Percentiles rank a stretch among this genome's conserved stretches.
Conservation (phyloP, 2,113 vertebrate species). For the Callionymus lyra region DNA sequence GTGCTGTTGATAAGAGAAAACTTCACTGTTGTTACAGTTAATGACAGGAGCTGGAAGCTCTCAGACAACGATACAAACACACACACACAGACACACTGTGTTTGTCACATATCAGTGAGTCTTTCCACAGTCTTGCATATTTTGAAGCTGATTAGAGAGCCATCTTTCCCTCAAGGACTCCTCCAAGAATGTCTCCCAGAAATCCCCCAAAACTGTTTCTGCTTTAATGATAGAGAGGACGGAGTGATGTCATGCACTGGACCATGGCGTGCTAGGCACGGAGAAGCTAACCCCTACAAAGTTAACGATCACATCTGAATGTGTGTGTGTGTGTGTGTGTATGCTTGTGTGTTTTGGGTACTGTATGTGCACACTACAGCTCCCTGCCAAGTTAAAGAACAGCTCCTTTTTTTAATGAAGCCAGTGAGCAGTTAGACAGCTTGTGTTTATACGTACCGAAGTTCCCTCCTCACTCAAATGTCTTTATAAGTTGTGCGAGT, state of each 20-base stretch:
- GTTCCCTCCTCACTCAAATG: slow-evolving; percentile 25
- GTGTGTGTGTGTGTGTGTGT: slow-evolving; percentile 24
- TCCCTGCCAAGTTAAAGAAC: slow-evolving; percentile 47
- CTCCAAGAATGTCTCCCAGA: slow-evolving; percentile 54
- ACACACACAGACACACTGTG: slow-evolving; percentile 1
- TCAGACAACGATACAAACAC: slow-evolving; percentile 35
- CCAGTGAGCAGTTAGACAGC: slow-evolving; percentile 46
- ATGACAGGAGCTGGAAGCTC: slow-evolving; percentile 42
- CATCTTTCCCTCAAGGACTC: slow-evolving; percentile 53
- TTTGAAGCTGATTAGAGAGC: slow-evolving; percentile 52
- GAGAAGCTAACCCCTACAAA: slow-evolving; percentile 42
- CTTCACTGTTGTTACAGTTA: slow-evolving; percentile 31
- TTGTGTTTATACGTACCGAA: slow-evolving; percentile 47
- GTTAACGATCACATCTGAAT: slow-evolving; percentile 33
- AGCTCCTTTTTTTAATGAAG: slow-evolving; percentile 50
- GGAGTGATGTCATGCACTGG: slow-evolving; percentile 56
- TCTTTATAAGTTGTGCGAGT: too few species aligned
- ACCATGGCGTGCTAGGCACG: slow-evolving; percentile 64
- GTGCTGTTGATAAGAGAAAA: slow-evolving; percentile 57
- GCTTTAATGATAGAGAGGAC: slow-evolving; percentile 53
- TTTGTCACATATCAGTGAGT: slow-evolving; percentile 50
- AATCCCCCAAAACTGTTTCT: slow-evolving; percentile 44
- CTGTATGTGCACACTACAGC: slow-evolving; percentile 11
- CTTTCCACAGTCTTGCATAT: slow-evolving; percentile 48
- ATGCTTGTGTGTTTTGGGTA: slow-evolving; percentile 5